These are phyloP conservation scores for Eupithecia subumbrata DNA, from an alignment of 2,888 invertebrate species.

Conservation along the genomic window DNA sequence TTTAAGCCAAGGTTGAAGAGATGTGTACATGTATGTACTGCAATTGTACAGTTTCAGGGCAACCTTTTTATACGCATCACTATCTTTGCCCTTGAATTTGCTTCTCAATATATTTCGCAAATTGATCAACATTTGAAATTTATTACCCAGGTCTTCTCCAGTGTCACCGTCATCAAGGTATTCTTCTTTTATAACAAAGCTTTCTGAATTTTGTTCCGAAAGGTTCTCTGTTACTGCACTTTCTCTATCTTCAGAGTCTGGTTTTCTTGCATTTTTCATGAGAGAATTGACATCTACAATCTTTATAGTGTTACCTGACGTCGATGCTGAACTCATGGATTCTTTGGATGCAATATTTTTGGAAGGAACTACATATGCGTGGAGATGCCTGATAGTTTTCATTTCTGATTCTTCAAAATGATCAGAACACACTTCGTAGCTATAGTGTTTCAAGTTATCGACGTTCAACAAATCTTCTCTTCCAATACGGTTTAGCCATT, in stretches of 20 bases:
- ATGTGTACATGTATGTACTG: background rate
- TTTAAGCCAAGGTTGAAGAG: constrained; percentile 5
- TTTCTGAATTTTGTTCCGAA: background rate
- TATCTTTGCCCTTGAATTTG: background rate
- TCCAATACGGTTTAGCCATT: background rate
- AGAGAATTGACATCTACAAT: background rate
- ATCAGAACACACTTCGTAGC: constrained; percentile 8
- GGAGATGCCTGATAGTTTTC: background rate
- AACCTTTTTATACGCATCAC: background rate
- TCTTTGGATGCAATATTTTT: background rate
- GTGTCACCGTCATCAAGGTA: background rate
- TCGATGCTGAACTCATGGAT: background rate
- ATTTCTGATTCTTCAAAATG: background rate
- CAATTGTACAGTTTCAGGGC: background rate
- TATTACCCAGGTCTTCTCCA: background rate
- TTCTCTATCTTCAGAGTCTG: background rate
- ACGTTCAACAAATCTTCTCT: background rate
- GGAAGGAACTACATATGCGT: background rate
- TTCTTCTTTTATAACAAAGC: background rate
- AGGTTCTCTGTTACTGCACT: background rate
- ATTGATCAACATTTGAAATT: background rate
- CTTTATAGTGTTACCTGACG: background rate
- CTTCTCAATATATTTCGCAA: background rate
- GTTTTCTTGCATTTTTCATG: background rate
- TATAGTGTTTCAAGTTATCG: background rate